These are phyloP conservation scores for Labia minor DNA, from an alignment of 2,888 invertebrate genomes.

Conservation along the genomic window DNA sequence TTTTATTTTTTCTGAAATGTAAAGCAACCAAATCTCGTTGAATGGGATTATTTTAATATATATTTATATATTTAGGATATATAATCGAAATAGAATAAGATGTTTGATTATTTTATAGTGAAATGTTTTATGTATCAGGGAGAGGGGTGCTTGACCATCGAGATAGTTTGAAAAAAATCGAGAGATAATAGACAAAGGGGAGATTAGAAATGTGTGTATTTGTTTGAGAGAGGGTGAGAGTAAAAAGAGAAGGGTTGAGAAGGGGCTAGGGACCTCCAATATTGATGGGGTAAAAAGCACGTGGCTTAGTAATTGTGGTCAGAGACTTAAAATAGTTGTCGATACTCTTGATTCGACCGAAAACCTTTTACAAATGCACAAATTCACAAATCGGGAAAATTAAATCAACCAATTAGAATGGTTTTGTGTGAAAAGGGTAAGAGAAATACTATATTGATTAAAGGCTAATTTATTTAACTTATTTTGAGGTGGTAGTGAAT, in stretches of 20 bases:
- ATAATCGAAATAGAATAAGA: neutral
- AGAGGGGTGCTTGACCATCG: neutral
- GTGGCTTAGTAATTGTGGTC: constrained; percentile 13
- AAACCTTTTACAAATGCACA: no score
- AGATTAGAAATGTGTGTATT: neutral
- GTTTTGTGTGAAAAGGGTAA: no score
- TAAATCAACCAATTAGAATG: no score
- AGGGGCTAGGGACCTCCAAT: no score
- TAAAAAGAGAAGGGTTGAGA: neutral
- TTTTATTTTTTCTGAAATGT: neutral
- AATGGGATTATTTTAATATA: neutral
- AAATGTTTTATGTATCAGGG: neutral
- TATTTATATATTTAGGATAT: no score
- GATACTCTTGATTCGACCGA: no score
- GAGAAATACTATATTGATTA: no score
- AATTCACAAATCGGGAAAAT: no score
- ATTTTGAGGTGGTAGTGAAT: no score
- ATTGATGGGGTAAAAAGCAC: neutral
- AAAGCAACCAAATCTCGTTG: neutral
- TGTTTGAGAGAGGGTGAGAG: neutral
- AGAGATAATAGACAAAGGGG: neutral
- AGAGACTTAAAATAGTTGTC: neutral
- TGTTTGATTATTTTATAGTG: neutral
- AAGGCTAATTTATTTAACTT: no score
- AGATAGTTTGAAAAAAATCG: neutral